Conservation (phyloP, 1,140 invertebrate species). For the Neodiprion pinetum region DNA sequence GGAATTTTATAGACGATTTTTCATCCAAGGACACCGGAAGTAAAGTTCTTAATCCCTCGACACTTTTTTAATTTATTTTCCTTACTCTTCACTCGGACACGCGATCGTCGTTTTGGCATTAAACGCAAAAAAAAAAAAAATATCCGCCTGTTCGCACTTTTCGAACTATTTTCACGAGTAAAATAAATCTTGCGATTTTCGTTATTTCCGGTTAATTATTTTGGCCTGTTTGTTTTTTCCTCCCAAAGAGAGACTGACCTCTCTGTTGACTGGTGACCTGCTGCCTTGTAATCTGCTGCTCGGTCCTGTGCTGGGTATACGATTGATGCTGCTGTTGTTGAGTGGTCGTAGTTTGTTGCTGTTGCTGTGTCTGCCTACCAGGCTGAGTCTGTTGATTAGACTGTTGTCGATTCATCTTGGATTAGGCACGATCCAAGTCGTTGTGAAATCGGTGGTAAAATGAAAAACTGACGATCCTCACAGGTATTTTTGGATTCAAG, state of each 20-base stretch:
- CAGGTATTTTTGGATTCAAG: slow-evolving; percentile 23
- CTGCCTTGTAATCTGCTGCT: slow-evolving; percentile 78
- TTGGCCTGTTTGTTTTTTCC: neutral
- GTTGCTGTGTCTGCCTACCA: slow-evolving; percentile 59
- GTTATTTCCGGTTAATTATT: neutral
- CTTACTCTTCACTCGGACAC: neutral
- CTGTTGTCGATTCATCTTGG: slow-evolving; percentile 65
- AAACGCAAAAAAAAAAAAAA: slow-evolving; percentile 16
- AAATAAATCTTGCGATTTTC: neutral
- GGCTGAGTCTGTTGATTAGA: slow-evolving; percentile 56
- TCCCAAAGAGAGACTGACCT: slow-evolving; percentile 66
- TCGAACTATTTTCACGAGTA: too few species aligned
- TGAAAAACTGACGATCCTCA: slow-evolving; percentile 25
- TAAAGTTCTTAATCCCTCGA: neutral
- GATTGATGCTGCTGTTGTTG: slow-evolving; percentile 58
- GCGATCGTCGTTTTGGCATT: neutral
- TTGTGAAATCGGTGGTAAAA: slow-evolving; percentile 23
- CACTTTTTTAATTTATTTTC: neutral
- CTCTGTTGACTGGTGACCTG: slow-evolving; percentile 77
- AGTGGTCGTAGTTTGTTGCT: slow-evolving; percentile 49
- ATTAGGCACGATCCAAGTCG: slow-evolving; percentile 30
- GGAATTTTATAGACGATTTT: slow-evolving; percentile 21
- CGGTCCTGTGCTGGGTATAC: slow-evolving; percentile 72
- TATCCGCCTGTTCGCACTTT: neutral
- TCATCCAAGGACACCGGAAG: slow-evolving; percentile 4